These are phyloP conservation scores for Eristalinus sepulchralis DNA, from an alignment of 2,888 invertebrate species.

Conservation along the genomic window DNA sequence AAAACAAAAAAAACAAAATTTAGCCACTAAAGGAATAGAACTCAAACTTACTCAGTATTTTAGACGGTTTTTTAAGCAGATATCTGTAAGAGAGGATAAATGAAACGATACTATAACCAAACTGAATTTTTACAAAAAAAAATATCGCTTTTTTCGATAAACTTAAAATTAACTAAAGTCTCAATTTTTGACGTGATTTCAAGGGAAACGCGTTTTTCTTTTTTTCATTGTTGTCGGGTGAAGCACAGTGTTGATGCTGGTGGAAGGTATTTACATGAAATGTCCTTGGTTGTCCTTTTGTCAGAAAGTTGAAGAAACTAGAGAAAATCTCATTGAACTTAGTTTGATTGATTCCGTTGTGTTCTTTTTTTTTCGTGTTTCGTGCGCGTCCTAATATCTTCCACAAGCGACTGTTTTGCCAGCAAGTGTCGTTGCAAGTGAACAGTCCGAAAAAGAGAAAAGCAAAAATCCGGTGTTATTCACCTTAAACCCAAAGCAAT, in stretches of 20 bases:
- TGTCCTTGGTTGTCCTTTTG: slow-evolving; percentile 9
- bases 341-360: slow-evolving; percentile 16
- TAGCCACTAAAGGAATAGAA: slow-evolving; percentile 1
- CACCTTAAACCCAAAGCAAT: slow-evolving; percentile 72
- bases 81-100: neutral
- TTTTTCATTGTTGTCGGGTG: slow-evolving; percentile 51
- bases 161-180: slow-evolving; percentile 8
- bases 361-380: slow-evolving; percentile 13
- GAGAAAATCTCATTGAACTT: slow-evolving; percentile 9
- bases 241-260: slow-evolving; percentile 62
- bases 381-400: slow-evolving; percentile 48
- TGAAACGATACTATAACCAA: neutral
- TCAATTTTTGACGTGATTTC: neutral
- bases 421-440: neutral
- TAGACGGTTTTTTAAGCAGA: neutral
- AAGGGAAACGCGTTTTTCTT: neutral
- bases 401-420: slow-evolving; percentile 59
- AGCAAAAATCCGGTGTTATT: slow-evolving; percentile 58
- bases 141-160: slow-evolving; percentile 32
- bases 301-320: neutral
- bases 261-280: slow-evolving; percentile 60
- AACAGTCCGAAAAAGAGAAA: neutral
- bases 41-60: slow-evolving; percentile 57
- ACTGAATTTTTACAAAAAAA: neutral
- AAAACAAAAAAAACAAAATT: slow-evolving; percentile 35